Conservation (phyloP, 2,888 invertebrate genomes). For the Chloroclystis v-ata region DNA sequence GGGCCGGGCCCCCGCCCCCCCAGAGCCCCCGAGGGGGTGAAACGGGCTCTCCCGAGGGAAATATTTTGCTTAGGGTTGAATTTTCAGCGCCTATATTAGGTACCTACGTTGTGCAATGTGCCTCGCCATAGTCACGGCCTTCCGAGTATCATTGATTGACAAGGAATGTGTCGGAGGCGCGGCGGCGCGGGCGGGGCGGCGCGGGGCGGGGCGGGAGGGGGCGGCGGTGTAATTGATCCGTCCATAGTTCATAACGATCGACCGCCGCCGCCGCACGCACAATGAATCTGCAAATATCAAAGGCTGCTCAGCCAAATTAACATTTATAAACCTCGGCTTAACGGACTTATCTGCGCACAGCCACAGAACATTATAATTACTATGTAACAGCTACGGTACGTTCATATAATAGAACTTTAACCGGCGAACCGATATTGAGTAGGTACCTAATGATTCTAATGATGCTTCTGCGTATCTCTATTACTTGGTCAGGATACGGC, state of each 20-base stretch:
- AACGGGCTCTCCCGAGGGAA: neutral
- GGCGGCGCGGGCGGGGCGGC: slow-evolving; percentile 40
- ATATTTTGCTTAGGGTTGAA: no score
- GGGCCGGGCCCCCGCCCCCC: slow-evolving; percentile 20
- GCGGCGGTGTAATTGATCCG: slow-evolving; percentile 60
- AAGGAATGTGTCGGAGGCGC: slow-evolving; percentile 21
- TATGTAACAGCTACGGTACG: no score
- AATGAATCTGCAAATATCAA: slow-evolving; percentile 1
- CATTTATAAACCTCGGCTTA: slow-evolving; percentile 1
- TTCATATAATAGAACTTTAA: no score
- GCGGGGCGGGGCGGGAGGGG: slow-evolving; percentile 45
- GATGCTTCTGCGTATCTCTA: no score
- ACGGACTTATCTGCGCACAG: neutral
- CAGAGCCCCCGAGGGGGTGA: neutral
- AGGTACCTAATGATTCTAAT: no score
- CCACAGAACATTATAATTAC: no score
- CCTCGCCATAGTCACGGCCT: slow-evolving; percentile 30
- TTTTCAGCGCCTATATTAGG: no score
- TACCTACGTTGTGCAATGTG: no score
- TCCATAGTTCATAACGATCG: slow-evolving; percentile 59
- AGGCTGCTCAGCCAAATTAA: neutral
- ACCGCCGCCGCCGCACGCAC: neutral
- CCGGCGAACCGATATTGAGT: no score
- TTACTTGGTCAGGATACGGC: no score
- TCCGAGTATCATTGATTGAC: slow-evolving; percentile 17